phyloP scores from a whole-genome alignment of 2,797 vertebrate species.

The Spatula versicolor region DNA sequence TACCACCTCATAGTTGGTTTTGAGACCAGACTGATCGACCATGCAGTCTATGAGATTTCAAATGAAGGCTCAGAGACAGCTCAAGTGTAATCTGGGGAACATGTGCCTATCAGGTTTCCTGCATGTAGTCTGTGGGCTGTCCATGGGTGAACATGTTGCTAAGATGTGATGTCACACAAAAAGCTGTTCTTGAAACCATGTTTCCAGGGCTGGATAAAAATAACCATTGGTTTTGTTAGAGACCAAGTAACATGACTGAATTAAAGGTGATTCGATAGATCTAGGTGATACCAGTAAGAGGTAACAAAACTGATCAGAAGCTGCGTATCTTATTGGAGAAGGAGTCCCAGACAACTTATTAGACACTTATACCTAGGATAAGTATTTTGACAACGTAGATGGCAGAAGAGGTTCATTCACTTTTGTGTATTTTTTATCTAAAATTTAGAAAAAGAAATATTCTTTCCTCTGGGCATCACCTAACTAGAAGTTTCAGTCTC shows the following conservation, averaged over 20 bases:
- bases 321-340: background rate
- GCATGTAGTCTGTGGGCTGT: background rate
- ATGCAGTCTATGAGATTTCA: background rate
- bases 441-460: background rate
- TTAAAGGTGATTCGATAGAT: background rate
- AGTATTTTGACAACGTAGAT: background rate
- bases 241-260: background rate
- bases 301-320: background rate
- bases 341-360: background rate
- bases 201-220: background rate
- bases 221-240: background rate
- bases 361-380: background rate
- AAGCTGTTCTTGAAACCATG: background rate
- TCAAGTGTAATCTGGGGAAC: background rate
- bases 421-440: background rate
- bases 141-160: background rate
- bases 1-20: background rate
- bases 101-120: rapidly evolving
- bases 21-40: background rate
- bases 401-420: background rate
- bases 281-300: background rate
- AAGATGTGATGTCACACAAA: background rate
- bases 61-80: background rate
- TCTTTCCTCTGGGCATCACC: background rate
- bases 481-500: background rate